phyloP scores from a whole-genome alignment of 2,113 vertebrate species.

The Pseudonaja textilis region DNA sequence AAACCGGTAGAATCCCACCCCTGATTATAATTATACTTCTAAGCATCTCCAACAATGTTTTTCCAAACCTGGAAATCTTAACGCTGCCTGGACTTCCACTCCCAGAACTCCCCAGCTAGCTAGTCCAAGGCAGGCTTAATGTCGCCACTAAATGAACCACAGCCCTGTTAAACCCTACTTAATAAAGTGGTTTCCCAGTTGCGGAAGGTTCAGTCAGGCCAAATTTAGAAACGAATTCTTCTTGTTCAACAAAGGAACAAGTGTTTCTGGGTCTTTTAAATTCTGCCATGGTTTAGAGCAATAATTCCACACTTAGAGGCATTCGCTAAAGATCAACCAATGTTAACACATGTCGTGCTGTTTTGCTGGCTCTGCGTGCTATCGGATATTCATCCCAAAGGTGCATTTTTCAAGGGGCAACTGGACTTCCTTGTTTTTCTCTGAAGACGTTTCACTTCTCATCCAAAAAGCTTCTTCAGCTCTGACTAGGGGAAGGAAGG shows the following conservation, averaged over 20 bases:
- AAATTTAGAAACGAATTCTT: neutral
- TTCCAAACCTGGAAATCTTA: neutral
- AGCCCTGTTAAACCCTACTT: no score
- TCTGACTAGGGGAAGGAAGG: no score
- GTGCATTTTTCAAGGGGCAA: no score
- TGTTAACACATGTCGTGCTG: neutral
- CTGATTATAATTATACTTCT: no score
- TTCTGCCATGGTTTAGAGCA: neutral
- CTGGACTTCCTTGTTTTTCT: no score
- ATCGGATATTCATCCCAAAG: no score
- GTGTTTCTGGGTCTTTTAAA: neutral
- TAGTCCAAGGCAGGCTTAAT: neutral
- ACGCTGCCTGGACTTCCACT: neutral
- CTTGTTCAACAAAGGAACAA: neutral
- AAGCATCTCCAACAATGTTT: neutral
- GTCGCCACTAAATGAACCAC: no score
- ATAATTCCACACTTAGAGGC: neutral
- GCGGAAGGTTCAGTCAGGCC: neutral
- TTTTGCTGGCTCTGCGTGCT: neutral
- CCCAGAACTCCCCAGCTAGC: neutral
- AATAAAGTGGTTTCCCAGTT: neutral
- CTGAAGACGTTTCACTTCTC: no score
- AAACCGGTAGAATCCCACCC: no score
- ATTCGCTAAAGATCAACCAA: neutral
- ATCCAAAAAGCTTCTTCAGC: no score